Evolutionary conservation across 2,113 vertebrate genomes (phyloP), one percentile per base, ranked within the genome.

Genomic region (Lasiurus borealis): DNA sequence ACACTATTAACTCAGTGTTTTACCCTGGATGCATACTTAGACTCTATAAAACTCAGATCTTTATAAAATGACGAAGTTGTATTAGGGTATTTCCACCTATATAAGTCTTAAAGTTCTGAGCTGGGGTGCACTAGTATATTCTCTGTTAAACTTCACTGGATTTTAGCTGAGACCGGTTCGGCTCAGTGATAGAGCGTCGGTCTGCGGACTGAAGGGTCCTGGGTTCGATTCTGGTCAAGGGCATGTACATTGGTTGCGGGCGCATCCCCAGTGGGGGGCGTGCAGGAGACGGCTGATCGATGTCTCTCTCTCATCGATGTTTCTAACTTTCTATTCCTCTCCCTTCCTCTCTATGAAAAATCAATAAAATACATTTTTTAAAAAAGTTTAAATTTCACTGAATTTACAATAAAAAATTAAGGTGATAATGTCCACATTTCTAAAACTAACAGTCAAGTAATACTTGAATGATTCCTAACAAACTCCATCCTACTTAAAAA

Each of bases 401-500:
- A 91, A 50, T 88, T 90, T 91, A 73, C 57, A 89, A 68, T 84
- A 71, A 87, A 90, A 95, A 83, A 84, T 50, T 72, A 84, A 84
- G 16, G 31, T 83, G 89, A n/a, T 83, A 64, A 88, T 62, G n/a
- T 75, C 16, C 19, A 36, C 31, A 88, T 88, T 93, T 80, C 73
- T 64, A 91, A 93, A 84, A 91, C 16, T n/a, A 95, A 96, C 13
- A 89, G 68, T 76, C 68, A 77, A 77, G 18, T 86, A 87, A 83
- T 40, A 78, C 31, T 2, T 68, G 76, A 93, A 68, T 62, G 72
- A 85, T 69, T 88, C 14, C 80, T 88, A 36, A 68, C 13, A 88
- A n/a, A 81, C 3, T 64, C 57, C 15, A 88, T 59, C 34, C 85
- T 89, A 86, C 29, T 83, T 94, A 88, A 83, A 95, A 96, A 91